Base-by-base conservation (phyloP, 2,797 vertebrate genomes). In the Mycteria americana region DNA sequence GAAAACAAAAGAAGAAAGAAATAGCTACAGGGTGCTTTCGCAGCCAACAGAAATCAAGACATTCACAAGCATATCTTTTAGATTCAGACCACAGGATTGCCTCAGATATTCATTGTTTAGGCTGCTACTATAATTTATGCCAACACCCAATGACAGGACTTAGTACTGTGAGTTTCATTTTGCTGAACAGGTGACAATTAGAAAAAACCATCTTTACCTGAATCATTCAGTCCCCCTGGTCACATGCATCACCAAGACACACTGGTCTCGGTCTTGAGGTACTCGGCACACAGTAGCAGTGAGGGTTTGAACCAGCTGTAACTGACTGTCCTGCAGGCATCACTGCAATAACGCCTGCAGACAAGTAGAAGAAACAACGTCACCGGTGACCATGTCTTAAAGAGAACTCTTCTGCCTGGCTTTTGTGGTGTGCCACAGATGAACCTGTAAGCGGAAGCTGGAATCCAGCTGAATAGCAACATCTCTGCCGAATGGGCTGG, bases 1-100 rank as follows among this genome's bases (percentile, higher is more conserved):
- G 48, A 81, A 92, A 88, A 54, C 15, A 39, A 75, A 92, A 76
- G 30, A 92, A 70, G 60, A 65, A 89, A n/a, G 25, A 75, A 90
- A 56, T 23, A 3, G 23, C 63, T 37, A 39, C 30, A 21, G 73
- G 6, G 11, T 35, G 10, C 43, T 78, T 94, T 59, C 27, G 84
- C 57, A 54, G 57, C 16, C 31, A 65, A 3, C 27, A 69, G 65
- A 77, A 86, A 64, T 53, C 37, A 64, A 6, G 13, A 50, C 17
- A 21, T 70, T 70, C 28, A 19, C 46, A 53, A 6, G 13, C 24
- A 31, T 85, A 3, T 54, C 13, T 50, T 85, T 60, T 28, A 59
- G 39, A 59, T 27, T 54, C 27, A 64, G 33, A 73, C 19, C 18
- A 35, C 30, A 81, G 56, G 48, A 30, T 41, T 3, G 0, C 43